Base-by-base conservation (phyloP, 2,888 invertebrate genomes). In the Therioaphis trifolii region DNA sequence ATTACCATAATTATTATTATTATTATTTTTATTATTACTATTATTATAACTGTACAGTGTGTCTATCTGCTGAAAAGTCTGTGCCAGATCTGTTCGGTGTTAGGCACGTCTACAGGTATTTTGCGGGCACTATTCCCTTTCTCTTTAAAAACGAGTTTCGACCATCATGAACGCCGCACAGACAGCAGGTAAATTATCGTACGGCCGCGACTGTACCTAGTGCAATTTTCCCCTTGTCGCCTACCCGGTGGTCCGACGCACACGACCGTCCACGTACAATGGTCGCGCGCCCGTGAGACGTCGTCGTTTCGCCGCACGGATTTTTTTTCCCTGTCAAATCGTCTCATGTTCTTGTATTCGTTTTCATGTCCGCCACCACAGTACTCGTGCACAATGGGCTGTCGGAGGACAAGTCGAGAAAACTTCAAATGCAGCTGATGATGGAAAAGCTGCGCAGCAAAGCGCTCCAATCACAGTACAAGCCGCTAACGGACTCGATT, bases 401-500 rank as follows among this genome's bases (percentile, higher is more conserved):
- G 43, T 40, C 82, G 7, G 86, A 87, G 79, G 93, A 93, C 85
- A 93, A 93, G 87, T 91, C 91, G 85, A 93, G 92, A 88, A 92
- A 93, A 89, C 93, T 93, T 91, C 95, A 95, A 88, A 92, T 95
- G 90, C 95, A 96, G 89, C 92, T 95, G 85, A 90, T 97, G 85
- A 82, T 82, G 74, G 82, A 82, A 35, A 82, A 82, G 63, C 24
- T 82, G 63, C 82, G 82, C 97, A 97, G 96, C 96, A 97, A 88
- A 95, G 74, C 95, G 88, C 90, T 98, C 77, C 92, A 96, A 84
- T 94, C 95, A 58, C 95, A 95, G 86, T 93, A 93, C 87, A 95
- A 95, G 89, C 92, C 94, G 85, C 92, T 97, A 88, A 91, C 92
- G 84, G 97, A 97, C 88, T 94, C 94, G 85, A 94, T 96, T 27